phyloP scores from a whole-genome alignment of 2,113 vertebrate genomes.

The Limanda limanda region DNA sequence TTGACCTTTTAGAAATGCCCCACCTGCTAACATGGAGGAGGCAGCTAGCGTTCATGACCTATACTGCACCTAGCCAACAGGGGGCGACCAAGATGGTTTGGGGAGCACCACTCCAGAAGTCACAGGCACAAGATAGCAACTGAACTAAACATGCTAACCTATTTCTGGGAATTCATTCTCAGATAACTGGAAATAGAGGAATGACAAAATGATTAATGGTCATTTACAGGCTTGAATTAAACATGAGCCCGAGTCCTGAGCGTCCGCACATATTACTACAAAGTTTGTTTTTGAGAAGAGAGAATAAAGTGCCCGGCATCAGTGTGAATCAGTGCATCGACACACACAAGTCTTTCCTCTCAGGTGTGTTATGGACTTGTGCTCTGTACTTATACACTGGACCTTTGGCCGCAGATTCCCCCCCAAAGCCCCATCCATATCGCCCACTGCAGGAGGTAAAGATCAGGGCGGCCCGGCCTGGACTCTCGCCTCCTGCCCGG shows the following conservation, averaged over 20 bases:
- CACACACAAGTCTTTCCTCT: conserved; percentile 18
- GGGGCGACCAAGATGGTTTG: too few species aligned
- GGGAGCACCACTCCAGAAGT: too few species aligned
- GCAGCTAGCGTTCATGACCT: too few species aligned
- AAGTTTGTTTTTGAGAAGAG: conserved; percentile 43
- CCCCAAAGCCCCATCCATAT: conserved; percentile 61
- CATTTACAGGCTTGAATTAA: conserved; percentile 29
- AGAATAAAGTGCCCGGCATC: conserved; percentile 13
- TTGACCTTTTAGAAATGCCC: too few species aligned
- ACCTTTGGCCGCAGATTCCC: conserved; percentile 61
- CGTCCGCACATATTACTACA: conserved; percentile 21
- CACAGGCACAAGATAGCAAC: too few species aligned
- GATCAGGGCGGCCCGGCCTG: conserved; percentile 55
- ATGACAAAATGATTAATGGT: conserved; percentile 42
- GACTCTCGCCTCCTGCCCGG: conserved; percentile 62
- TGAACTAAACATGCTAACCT: too few species aligned
- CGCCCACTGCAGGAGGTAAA: conserved; percentile 56
- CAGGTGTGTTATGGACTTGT: conserved; percentile 22
- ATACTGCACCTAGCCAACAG: too few species aligned
- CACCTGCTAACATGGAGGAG: too few species aligned
- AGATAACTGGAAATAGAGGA: not conserved
- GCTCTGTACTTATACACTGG: conserved; percentile 35
- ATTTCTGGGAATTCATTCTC: not conserved
- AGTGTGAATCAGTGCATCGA: conserved; percentile 27
- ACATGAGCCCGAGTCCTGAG: conserved; percentile 17